Base-by-base conservation (phyloP, 1,140 invertebrate species). In the Drosophila suzukii region DNA sequence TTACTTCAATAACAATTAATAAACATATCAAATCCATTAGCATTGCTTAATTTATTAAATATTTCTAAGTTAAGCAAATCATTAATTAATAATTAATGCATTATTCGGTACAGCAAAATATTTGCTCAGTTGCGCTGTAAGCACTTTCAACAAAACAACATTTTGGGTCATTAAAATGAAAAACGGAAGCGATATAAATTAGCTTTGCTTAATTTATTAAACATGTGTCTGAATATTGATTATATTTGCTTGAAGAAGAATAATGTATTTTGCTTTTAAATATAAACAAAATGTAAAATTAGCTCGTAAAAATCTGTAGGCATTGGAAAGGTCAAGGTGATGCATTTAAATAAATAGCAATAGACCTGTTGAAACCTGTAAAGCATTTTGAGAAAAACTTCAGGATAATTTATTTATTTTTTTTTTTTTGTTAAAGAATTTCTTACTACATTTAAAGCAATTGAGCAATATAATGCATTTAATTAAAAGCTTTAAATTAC, bases 11-110 rank as follows among this genome's bases (percentile, higher is more conserved):
- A 44, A 44, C 41, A 47, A 47, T 51, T 24, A 44, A 30, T 32
- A 34, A 32, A 11, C 24, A 43, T 20, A 38, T 61, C 56, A 24
- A 46, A 17, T 15, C 15, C 30, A 65, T 68, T 65, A 62, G 36
- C 58, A 50, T 67, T 67, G 15, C 58, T 38, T 17, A 27, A 38
- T 38, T 20, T 8, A 46, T 15, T 5, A 30, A 38, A 38, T 47
- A 47, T 61, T 61, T 38, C 12, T 36, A 17, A 20, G 24, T 15
- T 32, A 34, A 58, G 34, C 3, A 39, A 36, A 38, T 12, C 10
- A 13, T 15, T 17, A 49, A 30, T 51, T 32, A 50, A 4, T 38
- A n/a, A n/a, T 15, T 12, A 44, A n/a, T 58, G 17, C n/a, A 17
- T 1, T 30, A 51, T 17, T n/a, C 15, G 4, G n/a, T 8, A 32